These are phyloP conservation scores for Cyclophora punctaria DNA, from an alignment of 2,888 invertebrate species.

Conservation along the genomic window DNA sequence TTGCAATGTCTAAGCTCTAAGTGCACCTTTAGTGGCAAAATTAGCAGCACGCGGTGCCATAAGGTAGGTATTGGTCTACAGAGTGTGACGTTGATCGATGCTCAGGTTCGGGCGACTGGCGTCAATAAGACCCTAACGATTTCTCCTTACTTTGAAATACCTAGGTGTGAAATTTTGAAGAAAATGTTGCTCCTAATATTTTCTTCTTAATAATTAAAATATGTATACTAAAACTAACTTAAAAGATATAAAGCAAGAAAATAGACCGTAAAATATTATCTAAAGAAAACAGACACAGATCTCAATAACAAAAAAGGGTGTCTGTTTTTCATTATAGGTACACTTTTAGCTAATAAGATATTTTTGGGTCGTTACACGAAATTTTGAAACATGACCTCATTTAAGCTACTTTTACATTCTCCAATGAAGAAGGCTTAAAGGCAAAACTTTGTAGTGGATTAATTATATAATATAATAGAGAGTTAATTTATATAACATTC, in stretches of 20 bases:
- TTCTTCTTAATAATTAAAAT: background rate
- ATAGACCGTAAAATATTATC: slow-evolving; percentile 25
- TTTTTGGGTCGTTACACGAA: slow-evolving; percentile 24
- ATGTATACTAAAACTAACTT: no score
- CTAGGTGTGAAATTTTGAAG: slow-evolving; percentile 12
- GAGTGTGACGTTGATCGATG: slow-evolving; percentile 51
- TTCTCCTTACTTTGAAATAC: slow-evolving; percentile 12
- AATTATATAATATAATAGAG: no score
- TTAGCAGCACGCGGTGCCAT: slow-evolving; percentile 16
- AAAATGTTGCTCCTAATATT: background rate
- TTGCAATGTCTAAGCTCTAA: no score
- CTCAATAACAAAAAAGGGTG: slow-evolving; percentile 26
- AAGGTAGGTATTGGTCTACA: slow-evolving; percentile 50
- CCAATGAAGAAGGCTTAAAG: no score
- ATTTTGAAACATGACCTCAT: slow-evolving; percentile 18
- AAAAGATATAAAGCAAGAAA: slow-evolving; percentile 14
- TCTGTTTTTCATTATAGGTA: slow-evolving; percentile 32
- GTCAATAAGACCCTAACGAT: slow-evolving; percentile 23
- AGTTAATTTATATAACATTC: no score
- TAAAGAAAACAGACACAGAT: slow-evolving; percentile 10
- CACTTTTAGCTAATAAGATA: slow-evolving; percentile 35
- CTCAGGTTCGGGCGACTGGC: slow-evolving; percentile 30
- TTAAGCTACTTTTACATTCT: slow-evolving; percentile 1
- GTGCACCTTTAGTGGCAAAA: background rate
- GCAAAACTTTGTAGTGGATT: no score